Percentiles rank a stretch among this genome's conserved stretches.
Conservation (phyloP, 2,797 vertebrate genomes). For the Sebastes oblongus region DNA sequence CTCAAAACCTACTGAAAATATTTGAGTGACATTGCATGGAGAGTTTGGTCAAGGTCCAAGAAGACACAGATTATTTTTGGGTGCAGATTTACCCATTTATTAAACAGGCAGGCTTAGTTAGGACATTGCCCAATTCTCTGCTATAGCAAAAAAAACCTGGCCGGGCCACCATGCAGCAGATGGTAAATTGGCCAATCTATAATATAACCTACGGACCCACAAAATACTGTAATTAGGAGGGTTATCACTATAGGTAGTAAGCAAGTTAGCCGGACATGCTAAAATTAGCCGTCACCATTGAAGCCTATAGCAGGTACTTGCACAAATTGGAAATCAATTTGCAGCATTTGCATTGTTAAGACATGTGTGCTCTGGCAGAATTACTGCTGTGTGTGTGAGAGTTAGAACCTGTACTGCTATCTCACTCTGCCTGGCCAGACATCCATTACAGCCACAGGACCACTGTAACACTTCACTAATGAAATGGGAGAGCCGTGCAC, state of each 20-base stretch:
- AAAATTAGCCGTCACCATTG: neutral
- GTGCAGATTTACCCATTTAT: conserved; percentile 5
- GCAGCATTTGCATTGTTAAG: neutral
- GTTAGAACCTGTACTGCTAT: neutral
- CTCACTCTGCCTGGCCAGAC: conserved; percentile 2
- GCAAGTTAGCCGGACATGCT: neutral
- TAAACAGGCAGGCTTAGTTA: conserved; percentile 8
- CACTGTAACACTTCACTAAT: neutral
- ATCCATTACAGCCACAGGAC: conserved; percentile 18
- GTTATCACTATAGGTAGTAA: neutral
- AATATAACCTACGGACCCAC: neutral
- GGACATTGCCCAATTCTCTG: conserved; percentile 1
- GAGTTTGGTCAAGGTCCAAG: conserved; percentile 8
- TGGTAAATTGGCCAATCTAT: neutral
- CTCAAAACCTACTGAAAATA: neutral
- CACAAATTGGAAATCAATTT: neutral
- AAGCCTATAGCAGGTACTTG: neutral
- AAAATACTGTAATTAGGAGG: neutral
- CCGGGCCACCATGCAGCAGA: neutral
- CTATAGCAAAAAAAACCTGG: neutral
- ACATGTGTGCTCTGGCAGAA: neutral
- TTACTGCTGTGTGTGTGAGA: neutral
- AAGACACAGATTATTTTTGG: conserved; percentile 7
- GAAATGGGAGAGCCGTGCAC: conserved; percentile 4
- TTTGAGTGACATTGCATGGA: neutral